A percentile compares a stretch with the other conserved stretches of the same genome.
Conservation (phyloP, 2,113 vertebrate species). For the Trichomycterus rosablanca region DNA sequence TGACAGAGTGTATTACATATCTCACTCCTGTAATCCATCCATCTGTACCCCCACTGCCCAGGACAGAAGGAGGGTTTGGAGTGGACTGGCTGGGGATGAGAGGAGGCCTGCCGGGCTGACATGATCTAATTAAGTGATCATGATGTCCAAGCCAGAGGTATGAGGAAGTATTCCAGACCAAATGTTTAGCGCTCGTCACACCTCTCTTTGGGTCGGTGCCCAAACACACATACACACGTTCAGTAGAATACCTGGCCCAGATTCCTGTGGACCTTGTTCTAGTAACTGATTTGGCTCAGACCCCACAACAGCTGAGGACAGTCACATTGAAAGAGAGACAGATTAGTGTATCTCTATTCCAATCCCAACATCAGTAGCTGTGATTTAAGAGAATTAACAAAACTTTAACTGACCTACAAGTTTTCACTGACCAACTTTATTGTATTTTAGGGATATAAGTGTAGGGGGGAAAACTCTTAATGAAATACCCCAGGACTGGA, state of each 20-base stretch:
- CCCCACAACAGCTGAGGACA: conserved; percentile 18
- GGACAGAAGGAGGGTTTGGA: conserved; percentile 32
- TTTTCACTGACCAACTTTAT: too few relatives aligned
- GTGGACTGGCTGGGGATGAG: conserved; percentile 11
- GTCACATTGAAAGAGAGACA: conserved; percentile 7
- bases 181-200: conserved; percentile 28
- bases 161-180: conserved; percentile 31
- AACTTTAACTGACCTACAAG: too few relatives aligned
- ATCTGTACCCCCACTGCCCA: conserved; percentile 20
- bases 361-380: too few relatives aligned
- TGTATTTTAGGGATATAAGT: too few relatives aligned
- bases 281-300: neutral
- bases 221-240: conserved; percentile 4
- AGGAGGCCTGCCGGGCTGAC: conserved; percentile 22
- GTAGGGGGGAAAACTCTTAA: too few relatives aligned
- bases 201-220: conserved; percentile 16
- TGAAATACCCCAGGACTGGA: too few relatives aligned
- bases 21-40: conserved; percentile 28
- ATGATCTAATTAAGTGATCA: conserved; percentile 47
- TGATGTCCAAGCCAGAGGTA: conserved; percentile 38
- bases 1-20: conserved; percentile 39
- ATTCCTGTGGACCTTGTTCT: neutral
- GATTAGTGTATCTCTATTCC: too few relatives aligned
- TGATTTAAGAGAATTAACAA: too few relatives aligned
- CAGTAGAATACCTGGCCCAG: neutral